phyloP scores from a whole-genome alignment of 2,113 vertebrate species.

The Formicarius rufipectus region DNA sequence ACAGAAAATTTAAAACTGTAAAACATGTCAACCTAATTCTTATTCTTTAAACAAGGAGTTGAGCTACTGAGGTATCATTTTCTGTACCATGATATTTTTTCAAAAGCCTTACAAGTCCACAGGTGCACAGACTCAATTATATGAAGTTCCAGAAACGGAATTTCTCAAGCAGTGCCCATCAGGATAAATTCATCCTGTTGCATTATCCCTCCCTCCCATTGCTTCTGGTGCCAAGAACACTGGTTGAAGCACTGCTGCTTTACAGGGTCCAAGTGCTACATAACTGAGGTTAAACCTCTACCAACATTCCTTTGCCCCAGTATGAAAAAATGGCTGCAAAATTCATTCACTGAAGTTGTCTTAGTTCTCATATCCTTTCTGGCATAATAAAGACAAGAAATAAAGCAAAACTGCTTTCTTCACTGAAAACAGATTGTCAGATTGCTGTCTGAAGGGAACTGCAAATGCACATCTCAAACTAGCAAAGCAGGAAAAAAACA shows the following conservation, averaged over 20 bases:
- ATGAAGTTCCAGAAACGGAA: not conserved
- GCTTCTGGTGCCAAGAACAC: not conserved
- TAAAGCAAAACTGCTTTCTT: not conserved
- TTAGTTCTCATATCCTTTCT: not conserved
- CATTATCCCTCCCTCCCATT: not conserved
- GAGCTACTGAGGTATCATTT: not conserved
- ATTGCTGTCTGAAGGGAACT: not conserved
- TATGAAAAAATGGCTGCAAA: not conserved
- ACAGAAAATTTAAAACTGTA: not conserved
- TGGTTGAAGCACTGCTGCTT: not conserved
- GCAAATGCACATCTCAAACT: not conserved
- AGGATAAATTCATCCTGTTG: not conserved
- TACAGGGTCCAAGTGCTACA: not conserved
- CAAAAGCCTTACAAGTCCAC: not conserved
- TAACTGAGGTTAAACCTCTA: not conserved
- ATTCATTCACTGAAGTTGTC: not conserved
- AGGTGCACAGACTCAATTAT: not conserved
- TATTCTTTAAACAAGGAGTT: not conserved
- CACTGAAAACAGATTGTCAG: not conserved
- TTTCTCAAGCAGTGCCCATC: not conserved
- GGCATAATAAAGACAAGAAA: not conserved
- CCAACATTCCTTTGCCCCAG: not conserved
- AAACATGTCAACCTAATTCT: not conserved
- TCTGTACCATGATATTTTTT: rapidly evolving
- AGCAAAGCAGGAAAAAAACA: not conserved